Base-by-base conservation (phyloP, 2,888 invertebrate genomes). In the Leucania comma region DNA sequence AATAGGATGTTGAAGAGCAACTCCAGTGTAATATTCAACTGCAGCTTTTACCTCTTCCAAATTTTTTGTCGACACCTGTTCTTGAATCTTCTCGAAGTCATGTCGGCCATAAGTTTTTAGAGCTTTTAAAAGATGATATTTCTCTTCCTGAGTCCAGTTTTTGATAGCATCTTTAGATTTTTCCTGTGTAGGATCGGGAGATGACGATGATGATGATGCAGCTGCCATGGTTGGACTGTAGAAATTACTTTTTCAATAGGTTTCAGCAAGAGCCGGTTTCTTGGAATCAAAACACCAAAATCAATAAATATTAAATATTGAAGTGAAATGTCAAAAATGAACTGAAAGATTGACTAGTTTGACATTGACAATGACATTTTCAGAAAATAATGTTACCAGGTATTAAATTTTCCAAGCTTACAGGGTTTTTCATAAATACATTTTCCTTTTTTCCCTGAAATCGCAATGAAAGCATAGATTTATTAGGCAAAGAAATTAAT, bases 71-170 rank as follows among this genome's bases (percentile, higher is more conserved):
- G 85, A 80, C 3, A 95, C 60, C 22, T 75, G 74, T 50, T 80
- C 73, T 51, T 86, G 78, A 29, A 95, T 87, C 60, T 81, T 75
- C 17, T 84, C 75, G 14, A 89, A 72, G 51, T 91, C 84, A 35
- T 83, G 58, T 2, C 88, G 91, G 3, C 90, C 90, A 76, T 78
- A 82, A 0, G 68, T 42, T 84, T 90, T 92, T 1, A 95, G 46
- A 12, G 88, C 90, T 62, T 90, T 82, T 8, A 92, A 77, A 10
- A 95, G 82, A 8, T 84, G 63, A 72, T 83, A 92, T 79, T 93
- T 93, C 51, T 95, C 94, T 24, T 89, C 83, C 80, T 91, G 92
- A 0, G 86, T 89, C 95, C 95, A 95, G n/a, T 84, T 85, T 75
- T 83, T 74, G 3, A 90, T 64, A 6, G 80, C 63, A 0, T 63